phyloP scores from a whole-genome alignment of 2,888 invertebrate genomes.

The Orgyia antiqua region DNA sequence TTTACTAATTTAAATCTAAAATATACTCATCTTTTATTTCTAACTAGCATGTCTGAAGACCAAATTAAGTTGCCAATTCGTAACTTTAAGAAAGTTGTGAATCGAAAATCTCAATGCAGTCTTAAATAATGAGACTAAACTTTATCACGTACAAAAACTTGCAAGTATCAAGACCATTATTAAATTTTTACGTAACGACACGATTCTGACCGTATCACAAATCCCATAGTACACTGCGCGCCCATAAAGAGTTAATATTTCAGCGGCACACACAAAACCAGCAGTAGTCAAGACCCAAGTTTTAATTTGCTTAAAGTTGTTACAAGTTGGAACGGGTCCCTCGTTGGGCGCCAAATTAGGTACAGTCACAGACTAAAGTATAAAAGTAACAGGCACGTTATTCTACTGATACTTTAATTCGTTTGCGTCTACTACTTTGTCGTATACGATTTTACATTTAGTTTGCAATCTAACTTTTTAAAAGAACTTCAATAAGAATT shows the following conservation, averaged over 20 bases:
- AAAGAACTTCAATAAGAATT: slow-evolving; percentile 4
- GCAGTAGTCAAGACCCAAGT: slow-evolving; percentile 69
- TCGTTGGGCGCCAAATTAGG: slow-evolving; percentile 71
- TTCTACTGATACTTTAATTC: slow-evolving; percentile 69
- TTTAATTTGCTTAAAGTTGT: slow-evolving; percentile 78
- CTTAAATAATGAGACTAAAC: slow-evolving; percentile 36
- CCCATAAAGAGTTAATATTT: slow-evolving; percentile 76
- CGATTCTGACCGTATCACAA: slow-evolving; percentile 44
- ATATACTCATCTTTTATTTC: too few species aligned
- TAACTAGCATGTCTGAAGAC: too few species aligned
- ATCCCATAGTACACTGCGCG: slow-evolving; percentile 59
- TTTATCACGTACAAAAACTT: slow-evolving; percentile 49
- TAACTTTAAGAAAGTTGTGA: slow-evolving; percentile 11
- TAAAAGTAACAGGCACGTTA: slow-evolving; percentile 45
- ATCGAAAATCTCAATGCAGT: slow-evolving; percentile 28
- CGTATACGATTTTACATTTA: slow-evolving; percentile 40
- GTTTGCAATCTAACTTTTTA: slow-evolving; percentile 38
- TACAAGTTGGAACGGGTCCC: slow-evolving; percentile 73
- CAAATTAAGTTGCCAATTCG: too few species aligned
- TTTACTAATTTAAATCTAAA: too few species aligned
- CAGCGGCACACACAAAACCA: slow-evolving; percentile 63
- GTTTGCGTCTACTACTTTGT: slow-evolving; percentile 48
- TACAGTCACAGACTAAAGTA: slow-evolving; percentile 48
- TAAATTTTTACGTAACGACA: slow-evolving; percentile 65
- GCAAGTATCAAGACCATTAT: slow-evolving; percentile 47